Evolutionary conservation across 2,113 vertebrate species (phyloP).

Genomic region (Manacus vitellinus): DNA sequence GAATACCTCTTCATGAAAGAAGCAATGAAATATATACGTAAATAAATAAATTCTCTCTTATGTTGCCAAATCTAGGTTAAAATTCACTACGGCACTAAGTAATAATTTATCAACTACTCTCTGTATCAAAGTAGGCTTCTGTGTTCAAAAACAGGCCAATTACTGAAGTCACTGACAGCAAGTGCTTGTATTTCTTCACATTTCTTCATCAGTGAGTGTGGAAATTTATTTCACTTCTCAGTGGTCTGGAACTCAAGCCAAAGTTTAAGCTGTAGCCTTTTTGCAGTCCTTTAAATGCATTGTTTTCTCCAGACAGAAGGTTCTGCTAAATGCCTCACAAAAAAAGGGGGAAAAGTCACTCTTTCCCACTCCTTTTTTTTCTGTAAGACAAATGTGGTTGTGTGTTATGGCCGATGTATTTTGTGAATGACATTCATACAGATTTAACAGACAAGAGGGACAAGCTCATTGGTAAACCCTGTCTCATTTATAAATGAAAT

Average conservation of each 20-base stretch:
- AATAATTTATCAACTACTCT: not conserved
- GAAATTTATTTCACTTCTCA: not conserved
- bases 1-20: not conserved
- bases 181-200: not conserved
- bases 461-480: not conserved
- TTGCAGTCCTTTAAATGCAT: not conserved
- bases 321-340: not conserved
- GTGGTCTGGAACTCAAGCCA: not conserved
- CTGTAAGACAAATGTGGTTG: not conserved
- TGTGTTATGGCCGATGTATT: not conserved
- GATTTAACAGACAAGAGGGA: conserved; percentile 27
- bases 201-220: not conserved
- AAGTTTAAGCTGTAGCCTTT: not conserved
- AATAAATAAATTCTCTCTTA: not conserved
- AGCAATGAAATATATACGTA: not conserved
- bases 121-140: not conserved
- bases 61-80: not conserved
- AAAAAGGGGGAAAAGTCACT: rapidly evolving
- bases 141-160: not conserved
- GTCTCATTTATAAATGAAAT: conserved; percentile 18
- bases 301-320: not conserved
- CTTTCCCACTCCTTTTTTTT: not conserved
- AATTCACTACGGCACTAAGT: not conserved
- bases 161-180: not conserved
- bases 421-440: not conserved